phyloP scores from a whole-genome alignment of 2,113 vertebrate genomes.

The Petromus typicus region DNA sequence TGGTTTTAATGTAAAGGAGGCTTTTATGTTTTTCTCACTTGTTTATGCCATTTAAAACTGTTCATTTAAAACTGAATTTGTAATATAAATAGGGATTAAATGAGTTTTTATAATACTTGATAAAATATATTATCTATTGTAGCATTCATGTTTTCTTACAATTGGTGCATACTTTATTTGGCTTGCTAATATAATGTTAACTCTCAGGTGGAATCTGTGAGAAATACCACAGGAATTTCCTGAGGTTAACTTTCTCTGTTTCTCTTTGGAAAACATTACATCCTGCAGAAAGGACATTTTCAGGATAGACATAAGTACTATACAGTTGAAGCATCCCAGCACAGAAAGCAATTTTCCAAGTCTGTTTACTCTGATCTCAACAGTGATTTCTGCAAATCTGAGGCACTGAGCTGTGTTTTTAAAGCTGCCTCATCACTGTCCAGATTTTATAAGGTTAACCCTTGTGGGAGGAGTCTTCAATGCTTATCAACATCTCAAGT shows the following conservation, averaged over 20 bases:
- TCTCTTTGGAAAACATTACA: slow-evolving; percentile 42
- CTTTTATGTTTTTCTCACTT: neutral
- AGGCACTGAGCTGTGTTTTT: neutral
- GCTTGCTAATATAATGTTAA: too few species aligned
- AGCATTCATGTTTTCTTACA: neutral
- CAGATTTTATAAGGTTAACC: neutral
- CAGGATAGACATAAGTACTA: neutral
- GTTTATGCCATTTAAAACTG: neutral
- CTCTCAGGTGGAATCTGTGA: too few species aligned
- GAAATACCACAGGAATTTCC: neutral
- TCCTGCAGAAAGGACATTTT: neutral
- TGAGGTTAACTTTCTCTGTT: neutral
- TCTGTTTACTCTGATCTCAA: neutral
- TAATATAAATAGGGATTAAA: neutral
- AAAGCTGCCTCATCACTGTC: neutral
- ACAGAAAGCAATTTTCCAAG: neutral
- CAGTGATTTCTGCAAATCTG: neutral
- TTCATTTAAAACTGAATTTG: neutral
- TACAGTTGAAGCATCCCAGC: neutral
- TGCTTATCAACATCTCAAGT: neutral
- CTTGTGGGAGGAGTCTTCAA: neutral
- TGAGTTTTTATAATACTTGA: neutral
- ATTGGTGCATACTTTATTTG: too few species aligned
- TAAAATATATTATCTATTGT: neutral
- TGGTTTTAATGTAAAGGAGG: neutral